These are phyloP conservation scores for Xylocampa areola DNA, from an alignment of 2,888 invertebrate species.

Conservation along the genomic window DNA sequence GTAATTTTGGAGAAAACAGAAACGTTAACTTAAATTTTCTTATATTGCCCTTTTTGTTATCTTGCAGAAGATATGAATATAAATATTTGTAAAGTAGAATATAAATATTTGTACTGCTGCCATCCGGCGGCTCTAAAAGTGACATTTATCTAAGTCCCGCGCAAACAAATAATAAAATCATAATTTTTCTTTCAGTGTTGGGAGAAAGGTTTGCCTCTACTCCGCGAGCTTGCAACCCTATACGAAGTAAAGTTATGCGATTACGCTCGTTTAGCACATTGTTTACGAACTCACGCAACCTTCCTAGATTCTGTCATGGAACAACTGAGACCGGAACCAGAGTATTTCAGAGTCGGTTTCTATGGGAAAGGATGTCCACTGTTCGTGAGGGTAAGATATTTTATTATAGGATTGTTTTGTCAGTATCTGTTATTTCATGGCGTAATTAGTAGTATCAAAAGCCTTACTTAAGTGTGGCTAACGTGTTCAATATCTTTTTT, in stretches of 20 bases:
- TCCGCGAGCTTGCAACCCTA: conserved; percentile 96
- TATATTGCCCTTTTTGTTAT: no score
- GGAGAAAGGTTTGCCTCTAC: conserved; percentile 98
- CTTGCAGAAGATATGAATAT: no score
- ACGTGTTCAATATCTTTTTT: no score
- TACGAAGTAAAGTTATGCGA: conserved; percentile 96
- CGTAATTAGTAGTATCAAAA: no score
- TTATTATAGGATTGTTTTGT: neutral
- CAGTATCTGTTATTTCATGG: neutral
- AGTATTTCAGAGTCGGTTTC: conserved; percentile 98
- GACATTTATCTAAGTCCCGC: no score
- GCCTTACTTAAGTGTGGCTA: no score
- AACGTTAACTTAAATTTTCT: no score
- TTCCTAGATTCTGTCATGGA: conserved; percentile 97
- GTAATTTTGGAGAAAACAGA: no score
- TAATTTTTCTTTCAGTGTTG: conserved; percentile 91
- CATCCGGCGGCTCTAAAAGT: no score
- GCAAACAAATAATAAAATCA: no score
- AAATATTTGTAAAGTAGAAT: no score
- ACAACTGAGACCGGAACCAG: conserved; percentile 96
- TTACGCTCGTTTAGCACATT: conserved; percentile 95
- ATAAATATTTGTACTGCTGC: no score
- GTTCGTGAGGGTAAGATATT: conserved; percentile 95
- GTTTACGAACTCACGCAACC: conserved; percentile 95
- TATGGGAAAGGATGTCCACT: conserved; percentile 97